Percentiles rank a stretch among this genome's conserved stretches.
Conservation (phyloP, 2,797 vertebrate genomes). For the Mormyrus hasselquistii region DNA sequence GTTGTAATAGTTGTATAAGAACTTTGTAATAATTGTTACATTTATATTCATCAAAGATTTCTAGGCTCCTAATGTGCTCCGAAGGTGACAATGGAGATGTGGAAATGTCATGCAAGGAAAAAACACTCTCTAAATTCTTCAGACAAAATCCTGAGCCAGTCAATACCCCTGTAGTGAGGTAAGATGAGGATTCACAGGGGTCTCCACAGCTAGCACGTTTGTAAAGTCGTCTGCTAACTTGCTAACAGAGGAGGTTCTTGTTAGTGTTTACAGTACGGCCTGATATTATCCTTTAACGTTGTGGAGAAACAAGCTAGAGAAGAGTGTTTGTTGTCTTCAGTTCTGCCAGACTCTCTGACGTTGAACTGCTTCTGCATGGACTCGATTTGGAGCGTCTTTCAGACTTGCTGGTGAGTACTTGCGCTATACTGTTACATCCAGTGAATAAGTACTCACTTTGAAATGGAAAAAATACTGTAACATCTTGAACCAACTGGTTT, state of each 20-base stretch:
- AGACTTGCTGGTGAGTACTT: conserved; percentile 59
- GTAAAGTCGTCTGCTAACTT: not conserved
- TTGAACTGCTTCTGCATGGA: conserved; percentile 81
- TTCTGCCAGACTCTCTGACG: conserved; percentile 61
- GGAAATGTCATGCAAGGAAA: conserved; percentile 50
- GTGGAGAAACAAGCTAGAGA: not conserved
- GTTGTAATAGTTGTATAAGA: not conserved
- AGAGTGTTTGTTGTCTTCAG: conserved; percentile 44
- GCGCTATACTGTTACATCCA: not conserved
- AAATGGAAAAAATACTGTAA: not conserved
- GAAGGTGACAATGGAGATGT: conserved; percentile 44
- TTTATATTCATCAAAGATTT: conserved; percentile 42
- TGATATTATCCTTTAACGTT: not conserved
- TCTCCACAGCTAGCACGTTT: not conserved
- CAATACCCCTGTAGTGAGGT: conserved; percentile 44
- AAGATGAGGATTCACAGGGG: not conserved
- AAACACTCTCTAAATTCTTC: conserved; percentile 58
- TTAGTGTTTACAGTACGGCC: not conserved
- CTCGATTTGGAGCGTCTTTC: conserved; percentile 72
- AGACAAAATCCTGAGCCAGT: conserved; percentile 46
- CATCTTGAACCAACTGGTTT: conserved; percentile 14
- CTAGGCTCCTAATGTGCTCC: conserved; percentile 45
- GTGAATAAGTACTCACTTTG: not conserved
- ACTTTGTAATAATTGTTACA: not conserved
- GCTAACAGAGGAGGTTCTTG: not conserved